Percentiles rank a stretch among this genome's conserved stretches.
These are phyloP conservation scores for Conistra vaccinii DNA, from an alignment of 2,888 invertebrate genomes.

Conservation along the genomic window DNA sequence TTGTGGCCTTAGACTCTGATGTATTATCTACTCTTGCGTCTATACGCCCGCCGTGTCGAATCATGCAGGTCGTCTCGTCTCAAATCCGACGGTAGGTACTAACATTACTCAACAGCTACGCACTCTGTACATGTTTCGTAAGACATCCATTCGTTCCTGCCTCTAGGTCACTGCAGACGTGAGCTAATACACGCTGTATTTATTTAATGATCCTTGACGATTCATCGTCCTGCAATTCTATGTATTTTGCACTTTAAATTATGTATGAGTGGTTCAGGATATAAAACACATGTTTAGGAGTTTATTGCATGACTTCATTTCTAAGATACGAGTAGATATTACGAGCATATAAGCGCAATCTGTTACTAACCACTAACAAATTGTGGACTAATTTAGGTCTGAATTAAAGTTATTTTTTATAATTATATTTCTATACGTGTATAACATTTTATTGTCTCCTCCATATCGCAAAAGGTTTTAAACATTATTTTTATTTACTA, in stretches of 20 bases:
- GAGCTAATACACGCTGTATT: background rate
- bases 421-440: no score
- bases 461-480: background rate
- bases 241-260: background rate
- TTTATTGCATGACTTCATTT: background rate
- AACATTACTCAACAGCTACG: conserved; percentile 20
- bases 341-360: no score
- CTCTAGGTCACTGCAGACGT: conserved; percentile 29
- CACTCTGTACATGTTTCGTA: conserved; percentile 8
- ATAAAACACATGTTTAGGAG: background rate
- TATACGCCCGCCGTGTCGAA: background rate
- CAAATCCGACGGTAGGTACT: background rate
- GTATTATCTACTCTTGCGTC: background rate
- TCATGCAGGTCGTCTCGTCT: background rate
- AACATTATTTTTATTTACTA: background rate
- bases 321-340: no score
- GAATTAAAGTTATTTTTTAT: no score
- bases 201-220: conserved; percentile 13
- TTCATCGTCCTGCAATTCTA: background rate
- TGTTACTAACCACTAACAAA: no score
- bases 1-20: background rate
- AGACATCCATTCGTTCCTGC: conserved; percentile 3
- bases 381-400: no score
- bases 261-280: background rate
- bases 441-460: background rate